These are phyloP conservation scores for Threskiornis aethiopicus DNA, from an alignment of 2,797 vertebrate genomes.

Conservation along the genomic window DNA sequence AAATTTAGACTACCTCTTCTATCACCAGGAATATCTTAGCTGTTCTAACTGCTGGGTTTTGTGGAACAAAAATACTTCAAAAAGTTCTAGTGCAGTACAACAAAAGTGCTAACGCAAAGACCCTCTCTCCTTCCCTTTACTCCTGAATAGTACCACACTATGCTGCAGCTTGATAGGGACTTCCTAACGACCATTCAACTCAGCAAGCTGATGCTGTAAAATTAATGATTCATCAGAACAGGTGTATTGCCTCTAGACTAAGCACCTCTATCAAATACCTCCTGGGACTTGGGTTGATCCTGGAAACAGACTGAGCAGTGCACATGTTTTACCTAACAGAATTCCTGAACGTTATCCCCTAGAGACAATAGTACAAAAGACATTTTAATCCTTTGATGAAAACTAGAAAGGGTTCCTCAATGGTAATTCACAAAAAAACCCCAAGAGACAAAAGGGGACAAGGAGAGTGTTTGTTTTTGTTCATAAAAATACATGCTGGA, in stretches of 20 bases:
- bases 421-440: background rate
- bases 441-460: background rate
- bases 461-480: background rate
- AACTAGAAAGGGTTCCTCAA: background rate
- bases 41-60: background rate
- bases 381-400: background rate
- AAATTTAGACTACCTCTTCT: background rate
- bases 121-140: background rate
- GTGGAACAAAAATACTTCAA: background rate
- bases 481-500: background rate
- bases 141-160: background rate
- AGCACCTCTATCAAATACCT: background rate
- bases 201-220: background rate
- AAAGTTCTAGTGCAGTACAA: background rate
- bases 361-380: background rate
- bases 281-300: background rate
- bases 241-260: background rate
- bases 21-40: background rate
- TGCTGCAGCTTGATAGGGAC: background rate
- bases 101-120: background rate
- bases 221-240: background rate
- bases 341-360: background rate
- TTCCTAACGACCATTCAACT: background rate
- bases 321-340: background rate
- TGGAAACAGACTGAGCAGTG: background rate